Conservation (phyloP, 2,888 invertebrate genomes). For the Pemphredon lugubris region DNA sequence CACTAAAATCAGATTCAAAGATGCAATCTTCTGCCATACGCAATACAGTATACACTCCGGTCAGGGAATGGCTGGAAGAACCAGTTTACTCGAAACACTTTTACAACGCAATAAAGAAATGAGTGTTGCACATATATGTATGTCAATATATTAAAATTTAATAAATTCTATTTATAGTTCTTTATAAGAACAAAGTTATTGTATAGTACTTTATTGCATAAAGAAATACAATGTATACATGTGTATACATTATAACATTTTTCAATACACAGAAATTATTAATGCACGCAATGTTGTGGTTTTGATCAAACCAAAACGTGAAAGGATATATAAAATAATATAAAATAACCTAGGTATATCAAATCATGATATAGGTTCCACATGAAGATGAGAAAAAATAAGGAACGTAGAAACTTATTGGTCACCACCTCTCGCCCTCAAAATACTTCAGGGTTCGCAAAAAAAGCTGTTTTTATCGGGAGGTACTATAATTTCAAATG, state of each 20-base stretch:
- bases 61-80: constrained; percentile 1
- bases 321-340: no score
- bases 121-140: neutral
- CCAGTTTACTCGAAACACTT: constrained; percentile 18
- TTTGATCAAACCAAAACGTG: no score
- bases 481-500: no score
- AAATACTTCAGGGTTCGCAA: no score
- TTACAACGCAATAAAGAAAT: constrained; percentile 21
- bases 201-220: neutral
- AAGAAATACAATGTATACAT: neutral
- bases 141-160: neutral
- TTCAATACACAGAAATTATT: no score
- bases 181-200: neutral
- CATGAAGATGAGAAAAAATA: no score
- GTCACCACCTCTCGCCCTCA: no score
- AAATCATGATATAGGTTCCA: no score
- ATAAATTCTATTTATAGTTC: neutral
- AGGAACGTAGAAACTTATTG: no score
- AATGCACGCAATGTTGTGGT: no score
- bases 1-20: neutral
- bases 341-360: no score
- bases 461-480: no score
- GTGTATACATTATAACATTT: neutral
- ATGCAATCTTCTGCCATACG: neutral
- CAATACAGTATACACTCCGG: neutral